Evolutionary conservation across 64 coral and sea anemone species (phyloP), one percentile per base, ranked within the genome.

Genomic region (Montipora foliosa): DNA sequence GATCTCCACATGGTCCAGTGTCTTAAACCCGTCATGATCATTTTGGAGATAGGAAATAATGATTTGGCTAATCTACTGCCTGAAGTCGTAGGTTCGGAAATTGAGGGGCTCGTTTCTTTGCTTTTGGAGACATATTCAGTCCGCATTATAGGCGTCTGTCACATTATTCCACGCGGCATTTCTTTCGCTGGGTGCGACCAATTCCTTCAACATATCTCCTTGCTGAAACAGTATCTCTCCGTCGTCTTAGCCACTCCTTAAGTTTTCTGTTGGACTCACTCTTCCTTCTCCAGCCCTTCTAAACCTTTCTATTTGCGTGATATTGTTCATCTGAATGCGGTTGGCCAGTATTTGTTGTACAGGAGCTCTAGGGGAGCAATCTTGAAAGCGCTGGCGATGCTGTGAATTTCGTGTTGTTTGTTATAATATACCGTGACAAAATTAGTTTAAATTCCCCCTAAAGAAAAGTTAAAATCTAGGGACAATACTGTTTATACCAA

Each of bases 171-270:
- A 53, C 0, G 51, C 8, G 51, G 51, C 51, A 53, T 53, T 6
- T 53, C 51, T 83, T 60, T 59, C 80, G 25, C 80, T 50, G 10
- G 53, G 80, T n/a, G 50, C 53, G 51, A 9, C 19, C 2, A 0
- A 15, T 83, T 83, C 50, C 10, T 59, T 11, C 9, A 15, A 50
- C 5, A 55, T 6, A 59, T 59, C 16, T 59, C 15, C 25, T 8
- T 6, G 5, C 77, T 79, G 77, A 79, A 79, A 79, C 77, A 79
- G 29, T 79, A 79, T 79, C 29, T 79, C 20, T 79, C 51, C 51
- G 24, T 79, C 77, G 77, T 79, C 29, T 5, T 79, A 22, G 77
- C 16, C 77, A 6, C 15, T 29, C 29, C 77, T 79, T 25, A 44
- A 79, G 22, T 79, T 22, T 79, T 22, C 49, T 47, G 4, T 44